A percentile compares a stretch with the other conserved stretches of the same genome.
phyloP scores from a whole-genome alignment of 2,888 invertebrate genomes.

The Trachelus tabidus region DNA sequence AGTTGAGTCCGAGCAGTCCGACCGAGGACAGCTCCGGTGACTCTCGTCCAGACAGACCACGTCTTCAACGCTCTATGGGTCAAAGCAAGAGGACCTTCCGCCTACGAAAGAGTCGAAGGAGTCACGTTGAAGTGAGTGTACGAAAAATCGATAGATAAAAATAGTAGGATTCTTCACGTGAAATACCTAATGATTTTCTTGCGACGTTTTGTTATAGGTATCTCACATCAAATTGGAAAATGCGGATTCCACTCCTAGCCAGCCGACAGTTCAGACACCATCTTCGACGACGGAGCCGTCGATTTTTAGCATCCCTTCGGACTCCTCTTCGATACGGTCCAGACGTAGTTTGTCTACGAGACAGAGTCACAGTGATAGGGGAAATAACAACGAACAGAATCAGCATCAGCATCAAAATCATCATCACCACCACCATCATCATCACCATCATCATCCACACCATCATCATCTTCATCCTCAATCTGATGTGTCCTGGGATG shows the following conservation, averaged over 20 bases:
- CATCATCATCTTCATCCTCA: slow-evolving; percentile 42
- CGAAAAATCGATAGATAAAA: background rate
- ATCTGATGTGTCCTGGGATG: slow-evolving; percentile 83
- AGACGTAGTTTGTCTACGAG: slow-evolving; percentile 44
- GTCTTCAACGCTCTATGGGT: slow-evolving; percentile 91
- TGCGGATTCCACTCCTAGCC: slow-evolving; percentile 39
- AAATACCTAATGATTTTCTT: background rate
- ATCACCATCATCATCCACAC: slow-evolving; percentile 41
- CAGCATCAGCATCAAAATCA: slow-evolving; percentile 31
- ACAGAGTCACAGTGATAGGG: slow-evolving; percentile 32
- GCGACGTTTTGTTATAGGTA: slow-evolving; percentile 51
- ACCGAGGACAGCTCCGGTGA: slow-evolving; percentile 77
- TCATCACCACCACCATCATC: slow-evolving; percentile 41
- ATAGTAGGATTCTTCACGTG: slow-evolving; percentile 29
- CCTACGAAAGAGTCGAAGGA: slow-evolving; percentile 81
- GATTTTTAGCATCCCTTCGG: slow-evolving; percentile 47
- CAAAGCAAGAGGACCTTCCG: slow-evolving; percentile 95
- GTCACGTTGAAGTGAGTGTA: slow-evolving; percentile 74
- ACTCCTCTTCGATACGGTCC: slow-evolving; percentile 50
- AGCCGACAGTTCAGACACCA: slow-evolving; percentile 34
- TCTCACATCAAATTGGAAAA: slow-evolving; percentile 68
- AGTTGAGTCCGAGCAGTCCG: slow-evolving; percentile 80
- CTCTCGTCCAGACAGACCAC: slow-evolving; percentile 71
- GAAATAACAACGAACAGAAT: slow-evolving; percentile 22
- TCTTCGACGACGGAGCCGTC: slow-evolving; percentile 41